Evolutionary conservation across 1,140 invertebrate genomes (phyloP), one percentile per base, ranked within the genome.

Genomic region (Onthophagus taurus): DNA sequence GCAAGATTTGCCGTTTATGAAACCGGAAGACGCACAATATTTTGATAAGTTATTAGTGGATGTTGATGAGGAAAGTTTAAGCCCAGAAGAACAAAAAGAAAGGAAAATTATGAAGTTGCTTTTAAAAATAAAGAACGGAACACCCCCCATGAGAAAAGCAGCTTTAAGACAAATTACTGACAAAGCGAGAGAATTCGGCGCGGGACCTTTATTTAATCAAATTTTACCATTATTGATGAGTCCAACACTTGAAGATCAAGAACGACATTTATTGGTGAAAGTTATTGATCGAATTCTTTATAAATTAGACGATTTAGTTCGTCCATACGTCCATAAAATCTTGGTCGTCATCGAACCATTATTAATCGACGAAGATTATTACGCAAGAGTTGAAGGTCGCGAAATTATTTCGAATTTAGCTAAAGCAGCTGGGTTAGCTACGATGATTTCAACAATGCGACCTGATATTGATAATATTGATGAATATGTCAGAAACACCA

Each of bases 381-480:
- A 99, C 69, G 96, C 97, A 29, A 83, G 97, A 63, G 96, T 99
- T 4, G 97, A 99, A 71, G 95, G 96, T 41, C 76, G 97, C 64
- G 97, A 99, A 70, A 99, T 99, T 49, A 99, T 99, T 58, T 99
- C 95, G 0, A 99, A 99, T 72, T 72, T 99, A 54, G 95, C 97
- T 0, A 99, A 99, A 72, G 97, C 97, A 13, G 97, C 97, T n/a
- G 97, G 97, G 46, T 72, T 99, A 18, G 97, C 97, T 0, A 99
- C 97, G 6, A 99, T 99, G 97, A 99, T 99, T 57, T 99, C 96
- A 1, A 99, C 96, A 0, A 99, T 99, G 97, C 77, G 97, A 68
- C 97, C 97, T 3, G 97, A 99, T 74, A 99, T 99, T 61, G 97
- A 99, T 65, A 99, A 99, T 63, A 97, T 99, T 57, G 97, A 99